Evolutionary conservation across 2,888 invertebrate species (phyloP), one percentile per base, ranked within the genome.

Genomic region (Acanthococcus lagerstroemiae): DNA sequence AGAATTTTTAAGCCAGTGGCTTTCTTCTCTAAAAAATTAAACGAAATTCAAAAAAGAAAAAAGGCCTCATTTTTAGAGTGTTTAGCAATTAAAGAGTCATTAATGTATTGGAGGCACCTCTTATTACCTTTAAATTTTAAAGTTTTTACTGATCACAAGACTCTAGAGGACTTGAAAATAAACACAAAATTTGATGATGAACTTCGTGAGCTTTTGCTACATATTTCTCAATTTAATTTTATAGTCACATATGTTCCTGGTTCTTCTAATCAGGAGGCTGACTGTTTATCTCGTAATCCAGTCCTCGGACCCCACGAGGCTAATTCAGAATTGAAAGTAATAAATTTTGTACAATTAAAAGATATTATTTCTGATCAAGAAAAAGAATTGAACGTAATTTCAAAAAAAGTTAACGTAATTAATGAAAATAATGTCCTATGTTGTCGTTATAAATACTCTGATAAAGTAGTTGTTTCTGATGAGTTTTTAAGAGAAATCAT

Each of bases 191-290:
- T 69, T 19, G 70, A 70, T 57, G 68, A 70, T 65, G 68, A 70
- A 67, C 54, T 71, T 24, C 69, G 70, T 22, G 70, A 71, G 9
- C 55, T 71, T n/a, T 67, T 67, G 22, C 68, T 69, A 56, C 70
- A 70, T 57, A 27, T 71, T 50, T 70, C 70, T 1, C 70, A 70
- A 69, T 71, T 63, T 55, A 68, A 71, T 54, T 71, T 71, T 52
- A 17, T 56, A 45, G 56, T 71, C 4, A 70, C n/a, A 55, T 70
- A 70, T 63, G 7, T 37, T 17, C 70, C 70, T 65, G 71, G 71
- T 46, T 69, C 66, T 61, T 26, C 30, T 21, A 71, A 71, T 56
- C 30, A 61, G 44, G 71, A 71, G 65, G 70, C 70, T 12, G 70
- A 71, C 57, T 68, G 68, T 37, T 55, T 70, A 9, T 68, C 68